phyloP scores from a whole-genome alignment of 2,113 vertebrate genomes.

The Crotalus horridus region DNA sequence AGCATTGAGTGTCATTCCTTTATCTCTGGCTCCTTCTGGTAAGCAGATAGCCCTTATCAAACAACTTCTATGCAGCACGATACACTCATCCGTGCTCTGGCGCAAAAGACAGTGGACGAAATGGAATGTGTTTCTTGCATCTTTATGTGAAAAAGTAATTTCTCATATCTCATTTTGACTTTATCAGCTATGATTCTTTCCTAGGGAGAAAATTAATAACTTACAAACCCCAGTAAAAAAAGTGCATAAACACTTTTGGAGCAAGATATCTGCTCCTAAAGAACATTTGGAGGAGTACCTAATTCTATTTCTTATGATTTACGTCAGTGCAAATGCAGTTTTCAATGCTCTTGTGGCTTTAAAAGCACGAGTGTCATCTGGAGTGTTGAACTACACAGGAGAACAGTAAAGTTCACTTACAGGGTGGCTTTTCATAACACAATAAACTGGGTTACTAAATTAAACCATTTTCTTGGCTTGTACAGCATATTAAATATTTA shows the following conservation, averaged over 20 bases:
- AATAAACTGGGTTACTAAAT: background rate
- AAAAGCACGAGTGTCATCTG: background rate
- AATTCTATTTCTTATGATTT: background rate
- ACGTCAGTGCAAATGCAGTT: background rate
- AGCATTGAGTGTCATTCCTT: constrained; percentile 30
- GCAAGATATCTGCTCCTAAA: background rate
- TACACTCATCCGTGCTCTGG: background rate
- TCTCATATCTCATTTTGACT: background rate
- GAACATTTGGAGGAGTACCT: background rate
- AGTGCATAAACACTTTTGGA: background rate
- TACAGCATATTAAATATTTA: background rate
- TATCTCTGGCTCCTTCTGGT: constrained; percentile 37
- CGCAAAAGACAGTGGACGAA: background rate
- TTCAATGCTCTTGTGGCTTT: background rate
- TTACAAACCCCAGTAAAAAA: background rate
- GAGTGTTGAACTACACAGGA: background rate
- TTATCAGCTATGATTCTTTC: background rate
- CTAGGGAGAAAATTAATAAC: background rate
- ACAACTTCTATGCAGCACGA: background rate
- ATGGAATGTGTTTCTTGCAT: background rate
- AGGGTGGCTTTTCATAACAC: background rate
- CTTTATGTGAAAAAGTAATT: background rate
- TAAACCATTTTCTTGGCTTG: background rate
- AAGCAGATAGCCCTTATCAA: background rate
- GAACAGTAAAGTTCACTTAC: background rate